phyloP scores from a whole-genome alignment of 2,113 vertebrate species.

The Carollia perspicillata region DNA sequence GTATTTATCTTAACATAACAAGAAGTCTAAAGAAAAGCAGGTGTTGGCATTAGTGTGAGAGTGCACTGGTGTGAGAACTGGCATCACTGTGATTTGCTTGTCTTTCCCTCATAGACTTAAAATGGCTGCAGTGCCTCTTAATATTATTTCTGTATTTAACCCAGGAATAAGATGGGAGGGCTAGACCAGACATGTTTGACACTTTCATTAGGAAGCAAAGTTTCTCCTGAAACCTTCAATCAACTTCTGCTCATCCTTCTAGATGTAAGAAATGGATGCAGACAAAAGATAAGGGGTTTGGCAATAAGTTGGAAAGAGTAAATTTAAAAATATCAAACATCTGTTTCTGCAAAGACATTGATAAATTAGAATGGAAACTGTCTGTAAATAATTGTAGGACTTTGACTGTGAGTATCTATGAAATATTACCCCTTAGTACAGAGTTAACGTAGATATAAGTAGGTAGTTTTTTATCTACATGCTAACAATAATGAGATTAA shows the following conservation, averaged over 20 bases:
- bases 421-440: not conserved
- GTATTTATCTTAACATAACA: not conserved
- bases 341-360: not conserved
- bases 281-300: not conserved
- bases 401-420: not conserved
- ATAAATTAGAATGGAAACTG: not conserved
- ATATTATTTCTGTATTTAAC: not conserved
- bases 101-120: not conserved
- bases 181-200: not conserved
- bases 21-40: not conserved
- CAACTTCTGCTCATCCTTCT: not conserved
- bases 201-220: not conserved
- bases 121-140: not conserved
- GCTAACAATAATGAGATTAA: not conserved
- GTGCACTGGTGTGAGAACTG: not conserved
- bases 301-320: not conserved
- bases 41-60: not conserved
- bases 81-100: not conserved
- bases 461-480: not conserved
- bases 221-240: not conserved
- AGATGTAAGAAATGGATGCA: not conserved
- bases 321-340: not conserved
- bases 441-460: not conserved
- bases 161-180: not conserved
- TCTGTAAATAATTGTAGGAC: not conserved